Percentiles rank a stretch among this genome's conserved stretches.
These are phyloP conservation scores for Tympanoctomys barrerae DNA, from an alignment of 2,797 vertebrate species.

Conservation along the genomic window DNA sequence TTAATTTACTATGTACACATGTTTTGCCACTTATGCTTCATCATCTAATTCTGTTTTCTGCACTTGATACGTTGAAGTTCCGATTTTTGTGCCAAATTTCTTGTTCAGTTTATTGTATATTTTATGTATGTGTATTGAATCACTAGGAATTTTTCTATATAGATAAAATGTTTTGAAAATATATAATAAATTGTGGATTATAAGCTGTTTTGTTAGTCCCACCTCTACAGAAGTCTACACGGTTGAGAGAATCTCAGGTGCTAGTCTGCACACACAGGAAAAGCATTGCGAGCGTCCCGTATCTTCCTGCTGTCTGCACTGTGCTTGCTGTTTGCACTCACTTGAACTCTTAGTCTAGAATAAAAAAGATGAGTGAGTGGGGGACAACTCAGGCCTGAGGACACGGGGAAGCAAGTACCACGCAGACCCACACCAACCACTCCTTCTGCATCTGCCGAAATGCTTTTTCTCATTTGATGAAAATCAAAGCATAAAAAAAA, in stretches of 20 bases:
- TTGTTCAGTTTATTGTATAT: neutral
- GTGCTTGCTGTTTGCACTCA: neutral
- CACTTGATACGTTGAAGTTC: neutral
- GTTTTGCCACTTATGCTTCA: neutral
- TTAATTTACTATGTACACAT: neutral
- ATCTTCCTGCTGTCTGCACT: neutral
- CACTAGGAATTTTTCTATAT: neutral
- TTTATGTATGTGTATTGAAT: neutral
- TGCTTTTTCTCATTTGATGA: neutral
- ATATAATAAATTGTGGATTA: neutral
- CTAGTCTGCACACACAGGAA: neutral
- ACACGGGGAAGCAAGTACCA: neutral
- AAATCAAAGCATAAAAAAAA: too few species aligned
- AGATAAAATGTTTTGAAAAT: neutral
- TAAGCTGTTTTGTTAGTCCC: too few species aligned
- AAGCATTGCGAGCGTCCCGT: neutral
- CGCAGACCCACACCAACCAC: too few species aligned
- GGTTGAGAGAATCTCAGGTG: neutral
- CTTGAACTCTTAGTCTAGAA: too few species aligned
- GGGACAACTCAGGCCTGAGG: neutral
- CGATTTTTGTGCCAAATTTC: neutral
- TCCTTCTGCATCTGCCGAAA: neutral
- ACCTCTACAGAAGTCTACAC: too few species aligned
- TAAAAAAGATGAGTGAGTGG: too few species aligned
- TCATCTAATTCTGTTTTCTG: neutral